These are phyloP conservation scores for Pseudorhiza aurosa DNA, from an alignment of 30 jellyfish, hydroid and myxozoan genomes.

Conservation along the genomic window DNA sequence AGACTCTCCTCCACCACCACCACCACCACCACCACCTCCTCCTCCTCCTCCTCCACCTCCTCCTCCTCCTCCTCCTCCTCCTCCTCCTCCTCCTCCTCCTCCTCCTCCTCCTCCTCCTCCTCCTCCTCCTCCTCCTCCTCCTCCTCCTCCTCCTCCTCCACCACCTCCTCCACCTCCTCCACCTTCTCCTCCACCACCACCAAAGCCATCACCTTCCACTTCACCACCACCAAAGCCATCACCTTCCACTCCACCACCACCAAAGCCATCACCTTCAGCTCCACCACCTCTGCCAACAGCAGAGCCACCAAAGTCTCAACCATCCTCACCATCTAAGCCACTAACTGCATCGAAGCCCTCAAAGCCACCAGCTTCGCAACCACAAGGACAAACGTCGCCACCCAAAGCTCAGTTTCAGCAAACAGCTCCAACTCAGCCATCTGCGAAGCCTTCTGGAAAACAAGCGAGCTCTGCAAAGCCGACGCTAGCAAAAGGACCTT, in stretches of 20 bases:
- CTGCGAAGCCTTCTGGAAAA: background rate
- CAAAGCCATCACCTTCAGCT: background rate
- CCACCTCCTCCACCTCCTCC: constrained; percentile 62
- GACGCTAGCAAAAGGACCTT: background rate
- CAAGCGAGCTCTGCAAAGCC: background rate
- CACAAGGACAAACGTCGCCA: background rate
- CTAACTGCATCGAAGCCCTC: background rate
- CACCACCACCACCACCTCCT: background rate
- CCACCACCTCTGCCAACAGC: constrained; percentile 1
- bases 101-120: constrained; percentile 68
- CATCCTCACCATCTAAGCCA: background rate
- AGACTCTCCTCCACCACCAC: background rate
- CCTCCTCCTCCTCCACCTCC: constrained; percentile 42
- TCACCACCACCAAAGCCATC: constrained; percentile 54
- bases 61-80: constrained; percentile 9
- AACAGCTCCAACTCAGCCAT: background rate
- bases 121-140: constrained; percentile 51
- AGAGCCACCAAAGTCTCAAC: background rate
- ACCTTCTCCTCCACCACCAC: constrained; percentile 56
- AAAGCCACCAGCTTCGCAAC: constrained; percentile 4
- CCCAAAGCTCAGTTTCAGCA: too few species aligned
- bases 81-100: constrained; percentile 41
- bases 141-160: constrained; percentile 44
- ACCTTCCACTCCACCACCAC: constrained; percentile 4
- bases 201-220: constrained; percentile 34